Conservation (phyloP, 1,140 invertebrate genomes). For the Bactericera cockerelli region DNA sequence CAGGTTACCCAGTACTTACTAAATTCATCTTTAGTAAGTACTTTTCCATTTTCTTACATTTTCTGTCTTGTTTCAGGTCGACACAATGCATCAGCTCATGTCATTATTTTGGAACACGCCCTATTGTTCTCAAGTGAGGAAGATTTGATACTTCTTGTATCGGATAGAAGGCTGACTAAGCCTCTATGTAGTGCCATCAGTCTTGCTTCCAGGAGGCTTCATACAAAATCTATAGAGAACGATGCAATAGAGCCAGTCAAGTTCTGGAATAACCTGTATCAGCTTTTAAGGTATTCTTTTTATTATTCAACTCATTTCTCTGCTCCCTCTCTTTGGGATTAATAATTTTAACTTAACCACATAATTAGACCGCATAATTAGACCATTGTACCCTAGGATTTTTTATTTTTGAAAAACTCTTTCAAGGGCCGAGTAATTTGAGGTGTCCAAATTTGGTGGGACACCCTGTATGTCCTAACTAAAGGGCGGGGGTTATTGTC, state of each 20-base stretch:
- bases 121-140: background rate
- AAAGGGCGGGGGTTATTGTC: no score
- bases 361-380: no score
- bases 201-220: background rate
- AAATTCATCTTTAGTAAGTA: no score
- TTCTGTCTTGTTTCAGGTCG: constrained; percentile 10
- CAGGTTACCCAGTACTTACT: no score
- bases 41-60: no score
- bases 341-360: background rate
- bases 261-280: constrained; percentile 6
- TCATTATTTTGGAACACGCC: background rate
- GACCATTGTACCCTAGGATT: no score
- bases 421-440: no score
- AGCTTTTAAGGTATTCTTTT: background rate
- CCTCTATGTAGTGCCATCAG: background rate
- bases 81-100: background rate
- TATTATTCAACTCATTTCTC: background rate
- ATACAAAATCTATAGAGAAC: background rate
- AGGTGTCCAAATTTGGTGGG: no score
- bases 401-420: no score
- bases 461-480: no score
- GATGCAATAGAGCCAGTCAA: background rate
- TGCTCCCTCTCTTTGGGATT: background rate
- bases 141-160: background rate
- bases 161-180: background rate